A percentile compares a stretch with the other conserved stretches of the same genome.
phyloP scores from a whole-genome alignment of 1,140 invertebrate species.

The Drosophila takahashii region DNA sequence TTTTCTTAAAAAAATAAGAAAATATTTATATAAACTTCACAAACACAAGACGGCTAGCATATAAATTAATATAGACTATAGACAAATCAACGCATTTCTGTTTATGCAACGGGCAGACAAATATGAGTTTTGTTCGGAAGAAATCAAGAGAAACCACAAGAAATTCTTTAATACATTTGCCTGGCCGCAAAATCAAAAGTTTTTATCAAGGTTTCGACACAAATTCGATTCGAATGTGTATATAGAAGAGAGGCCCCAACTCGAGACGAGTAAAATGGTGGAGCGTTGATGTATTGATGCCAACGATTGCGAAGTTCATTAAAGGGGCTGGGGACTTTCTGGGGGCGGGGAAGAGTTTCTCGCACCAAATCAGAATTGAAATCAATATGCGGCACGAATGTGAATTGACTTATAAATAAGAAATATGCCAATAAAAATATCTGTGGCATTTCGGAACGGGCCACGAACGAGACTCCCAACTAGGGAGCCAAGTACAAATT shows the following conservation, averaged over 20 bases:
- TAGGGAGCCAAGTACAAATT: slow-evolving; percentile 34
- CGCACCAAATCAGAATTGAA: slow-evolving; percentile 62
- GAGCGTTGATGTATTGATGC: slow-evolving; percentile 73
- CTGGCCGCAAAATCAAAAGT: slow-evolving; percentile 36
- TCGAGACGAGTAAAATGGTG: slow-evolving; percentile 28
- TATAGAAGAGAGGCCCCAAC: slow-evolving; percentile 10
- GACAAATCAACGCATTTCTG: slow-evolving; percentile 39
- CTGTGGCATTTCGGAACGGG: slow-evolving; percentile 33
- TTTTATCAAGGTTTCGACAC: slow-evolving; percentile 71
- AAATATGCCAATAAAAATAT: slow-evolving; percentile 74
- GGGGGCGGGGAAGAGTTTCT: slow-evolving; percentile 14
- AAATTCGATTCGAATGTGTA: slow-evolving; percentile 34
- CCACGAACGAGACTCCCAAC: slow-evolving; percentile 31
- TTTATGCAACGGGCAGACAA: slow-evolving; percentile 18
- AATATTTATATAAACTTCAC: slow-evolving; percentile 3
- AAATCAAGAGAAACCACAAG: slow-evolving; percentile 21
- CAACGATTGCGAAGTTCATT: slow-evolving; percentile 47
- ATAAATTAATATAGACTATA: slow-evolving; percentile 8
- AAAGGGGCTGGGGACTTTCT: slow-evolving; percentile 1
- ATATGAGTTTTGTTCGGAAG: neutral
- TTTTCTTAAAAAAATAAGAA: neutral
- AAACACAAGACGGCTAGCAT: slow-evolving; percentile 4
- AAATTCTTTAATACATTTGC: slow-evolving; percentile 28
- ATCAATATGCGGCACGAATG: slow-evolving; percentile 62
- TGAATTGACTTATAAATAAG: slow-evolving; percentile 72